Base-by-base conservation (phyloP, 2,797 vertebrate species). In the Falco concolor region DNA sequence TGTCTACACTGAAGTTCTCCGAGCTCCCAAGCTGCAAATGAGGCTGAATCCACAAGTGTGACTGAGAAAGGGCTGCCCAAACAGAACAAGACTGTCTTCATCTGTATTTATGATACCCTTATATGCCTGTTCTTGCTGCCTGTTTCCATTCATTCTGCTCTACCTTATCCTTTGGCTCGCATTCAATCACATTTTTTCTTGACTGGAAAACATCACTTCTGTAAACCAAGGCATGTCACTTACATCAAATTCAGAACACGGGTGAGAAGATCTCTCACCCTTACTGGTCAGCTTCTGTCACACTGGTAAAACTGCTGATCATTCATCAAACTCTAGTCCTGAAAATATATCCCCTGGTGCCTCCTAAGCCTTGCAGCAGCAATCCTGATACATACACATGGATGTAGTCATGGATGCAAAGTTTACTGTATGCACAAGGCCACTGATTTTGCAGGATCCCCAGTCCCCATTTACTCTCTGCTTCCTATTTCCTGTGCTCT, bases 101-200 rank as follows among this genome's bases (percentile, higher is more conserved):
- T 47, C 54, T 74, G 5, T 34, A 13, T 87, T 95, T 85, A 67
- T 59, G 50, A n/a, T 88, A 44, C 63, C 21, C 14, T 79, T 18
- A 6, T 52, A 25, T 47, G 25, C 52, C 34, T 65, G 24, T 70
- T 95, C 80, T 74, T 74, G 53, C 49, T 86, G 44, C 56, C 63
- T 89, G 8, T 63, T 94, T 74, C 70, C 9, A 8, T 3, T 64
- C 57, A 61, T 73, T 82, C 59, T 91, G 59, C 36, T 76, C 54
- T 70, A 77, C 36, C 72, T 89, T 42, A 38, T 92, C 22, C 42
- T 95, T 85, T 69, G 67, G 57, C 67, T 34, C 44, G 40, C 49
- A 52, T 44, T 76, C 89, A 93, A 76, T 65, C 30, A 64, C 9
- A 20, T 9, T 44, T 80, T 73, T 86, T 80, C 40, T 61, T 89